Evolutionary conservation across 2,888 invertebrate species (phyloP).

Genomic region (Drosophila sordidapex): DNA sequence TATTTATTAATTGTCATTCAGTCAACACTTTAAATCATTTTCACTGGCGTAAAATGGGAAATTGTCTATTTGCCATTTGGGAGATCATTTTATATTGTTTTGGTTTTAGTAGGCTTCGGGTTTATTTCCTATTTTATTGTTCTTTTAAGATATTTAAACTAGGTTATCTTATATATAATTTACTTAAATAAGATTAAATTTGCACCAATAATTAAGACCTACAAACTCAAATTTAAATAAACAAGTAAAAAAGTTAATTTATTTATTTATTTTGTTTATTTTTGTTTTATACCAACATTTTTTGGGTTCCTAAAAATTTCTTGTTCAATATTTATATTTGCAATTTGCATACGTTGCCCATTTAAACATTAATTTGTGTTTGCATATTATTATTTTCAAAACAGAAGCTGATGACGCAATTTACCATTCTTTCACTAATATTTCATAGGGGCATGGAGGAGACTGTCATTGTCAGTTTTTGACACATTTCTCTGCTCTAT

Average conservation of each 20-base stretch:
- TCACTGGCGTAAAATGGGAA: neutral
- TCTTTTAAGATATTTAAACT: neutral
- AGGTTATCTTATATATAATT: neutral
- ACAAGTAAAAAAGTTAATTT: neutral
- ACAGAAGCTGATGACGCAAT: conserved; percentile 2
- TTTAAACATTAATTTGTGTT: neutral
- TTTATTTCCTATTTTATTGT: neutral
- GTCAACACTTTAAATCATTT: neutral
- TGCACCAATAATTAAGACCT: neutral
- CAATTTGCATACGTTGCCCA: neutral
- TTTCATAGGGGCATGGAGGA: accelerated
- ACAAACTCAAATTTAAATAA: neutral
- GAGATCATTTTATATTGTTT: neutral
- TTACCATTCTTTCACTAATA: neutral
- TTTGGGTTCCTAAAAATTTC: neutral
- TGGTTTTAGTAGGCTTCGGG: neutral
- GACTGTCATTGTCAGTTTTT: too few relatives aligned
- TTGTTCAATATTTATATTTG: neutral
- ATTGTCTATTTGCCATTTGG: neutral
- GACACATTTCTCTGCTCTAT: too few relatives aligned
- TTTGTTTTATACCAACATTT: neutral
- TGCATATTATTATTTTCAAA: neutral
- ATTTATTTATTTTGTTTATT: neutral
- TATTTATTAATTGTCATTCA: neutral
- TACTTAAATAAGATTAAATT: neutral